Evolutionary conservation across 2,888 invertebrate species (phyloP), one percentile per base, ranked within the genome.

Genomic region (Sarcophaga variegata): DNA sequence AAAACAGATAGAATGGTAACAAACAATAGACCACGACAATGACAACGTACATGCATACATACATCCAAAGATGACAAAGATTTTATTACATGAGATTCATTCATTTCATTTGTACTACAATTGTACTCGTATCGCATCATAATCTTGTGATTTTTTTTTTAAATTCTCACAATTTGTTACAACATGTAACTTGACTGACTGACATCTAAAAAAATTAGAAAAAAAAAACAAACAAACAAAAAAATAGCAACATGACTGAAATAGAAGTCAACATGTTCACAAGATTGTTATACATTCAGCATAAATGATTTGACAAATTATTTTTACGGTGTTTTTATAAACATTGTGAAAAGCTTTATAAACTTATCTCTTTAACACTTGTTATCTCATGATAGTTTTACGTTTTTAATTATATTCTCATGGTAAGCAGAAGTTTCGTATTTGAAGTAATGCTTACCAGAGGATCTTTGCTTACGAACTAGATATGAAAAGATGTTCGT

Each of bases 241-340:
- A 6, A 54, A 69, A 62, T 3, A 2, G 49, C 17, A 62, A 54
- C 17, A 59, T 27, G 54, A 54, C 17, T 14, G 54, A 54, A 54
- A 54, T 54, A 54, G 54, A 54, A 54, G 54, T 54, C 54, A 54
- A 54, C 69, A 75, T 84, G 79, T 84, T 84, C 74, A 80, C 83
- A 84, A 75, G 59, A 63, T 71, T 83, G 86, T 86, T 82, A 67
- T 69, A 86, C 79, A 75, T 80, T 72, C 71, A 20, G 54, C 66
- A 77, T 60, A 83, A 77, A 74, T 77, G 60, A 83, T 78, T 81
- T 83, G 83, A 83, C 81, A 87, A 83, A 87, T 87, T 75, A 81
- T 78, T 64, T 81, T 76, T 83, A 60, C 69, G 63, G 71, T 72
- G 66, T 25, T 3, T 67, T 64, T 20, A 12, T 77, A 66, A 67